Evolutionary conservation across 1,140 invertebrate species (phyloP), one percentile per base, ranked within the genome.

Genomic region (Plectrocnemia conspersa): DNA sequence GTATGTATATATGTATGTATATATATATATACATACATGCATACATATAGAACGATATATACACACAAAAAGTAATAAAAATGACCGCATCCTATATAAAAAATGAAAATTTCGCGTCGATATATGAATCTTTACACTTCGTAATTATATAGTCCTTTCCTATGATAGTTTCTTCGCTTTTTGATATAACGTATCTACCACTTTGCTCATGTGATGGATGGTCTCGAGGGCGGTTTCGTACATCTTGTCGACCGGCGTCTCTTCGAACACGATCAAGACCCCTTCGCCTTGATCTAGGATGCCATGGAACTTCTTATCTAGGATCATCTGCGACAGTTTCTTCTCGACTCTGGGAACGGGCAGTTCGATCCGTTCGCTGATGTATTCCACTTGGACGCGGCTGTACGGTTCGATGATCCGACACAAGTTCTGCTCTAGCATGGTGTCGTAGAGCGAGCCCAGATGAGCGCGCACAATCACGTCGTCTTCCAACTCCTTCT

Each of bases 271-370:
- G 62, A 99, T 93, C 22, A 99, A 76, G 10, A 99, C 93, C 58
- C 82, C 96, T 74, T 93, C 91, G 44, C 94, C 96, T 78, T 99
- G 97, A 78, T 99, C 96, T 40, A 99, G 77, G 63, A 98, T 97
- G 15, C 96, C 94, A 76, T 86, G 82, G 59, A 99, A 85, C 72
- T 99, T 99, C 62, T 96, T 94, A 72, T 99, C 97, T 65, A 99
- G 76, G 68, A 99, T 99, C 97, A 99, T 99, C 73, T 99, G 97
- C 19, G 96, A 98, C 13, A 99, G 74, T 75, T 99, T 99, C 74
- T 97, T 96, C 71, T 99, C 97, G 36, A 99, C 95, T 76, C 88
- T 85, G 42, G 88, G 79, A 74, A 91, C 84, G 7, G 89, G 85
- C 35, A 98, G 76, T 66, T 93, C 86, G 75, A 98, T 98, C 53